These are phyloP conservation scores for Nasonia oneida DNA, from an alignment of 2,888 invertebrate species.

Conservation along the genomic window DNA sequence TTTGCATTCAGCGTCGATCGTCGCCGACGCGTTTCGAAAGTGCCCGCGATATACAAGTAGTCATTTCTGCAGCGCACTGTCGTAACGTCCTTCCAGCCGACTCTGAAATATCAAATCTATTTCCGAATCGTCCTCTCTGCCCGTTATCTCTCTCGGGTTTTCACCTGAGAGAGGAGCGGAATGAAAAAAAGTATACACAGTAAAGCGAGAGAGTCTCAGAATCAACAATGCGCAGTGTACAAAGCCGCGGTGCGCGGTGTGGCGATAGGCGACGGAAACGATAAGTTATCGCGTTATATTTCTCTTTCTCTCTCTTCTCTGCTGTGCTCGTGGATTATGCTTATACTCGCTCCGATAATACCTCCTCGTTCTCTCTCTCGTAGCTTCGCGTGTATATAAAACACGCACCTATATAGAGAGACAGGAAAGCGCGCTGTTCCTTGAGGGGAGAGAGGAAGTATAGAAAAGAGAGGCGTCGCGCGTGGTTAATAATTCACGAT, in stretches of 20 bases:
- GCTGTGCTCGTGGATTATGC: conserved; percentile 31
- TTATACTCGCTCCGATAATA: conserved; percentile 30
- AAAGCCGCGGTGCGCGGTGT: background rate
- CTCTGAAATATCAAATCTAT: background rate
- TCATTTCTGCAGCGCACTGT: conserved; percentile 10
- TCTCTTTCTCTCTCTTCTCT: conserved; percentile 17
- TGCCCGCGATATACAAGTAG: background rate
- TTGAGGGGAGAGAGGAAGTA: background rate
- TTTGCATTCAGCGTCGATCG: conserved; percentile 43
- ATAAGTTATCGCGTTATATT: conserved; percentile 48
- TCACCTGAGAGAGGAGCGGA: conserved; percentile 4
- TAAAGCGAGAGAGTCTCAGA: background rate
- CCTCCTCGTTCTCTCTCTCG: too few species aligned
- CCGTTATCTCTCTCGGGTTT: conserved; percentile 19
- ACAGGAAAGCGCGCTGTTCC: background rate
- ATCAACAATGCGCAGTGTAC: background rate
- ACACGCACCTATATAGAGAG: background rate
- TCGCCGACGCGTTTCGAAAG: conserved; percentile 40
- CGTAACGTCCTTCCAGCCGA: background rate
- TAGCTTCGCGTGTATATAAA: background rate
- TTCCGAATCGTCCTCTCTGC: background rate
- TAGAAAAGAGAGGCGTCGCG: background rate
- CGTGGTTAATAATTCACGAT: conserved; percentile 19
- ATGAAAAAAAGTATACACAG: background rate
- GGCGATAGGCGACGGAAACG: conserved; percentile 37